Conservation (phyloP, 2,888 invertebrate genomes). For the Dicycla oo region DNA sequence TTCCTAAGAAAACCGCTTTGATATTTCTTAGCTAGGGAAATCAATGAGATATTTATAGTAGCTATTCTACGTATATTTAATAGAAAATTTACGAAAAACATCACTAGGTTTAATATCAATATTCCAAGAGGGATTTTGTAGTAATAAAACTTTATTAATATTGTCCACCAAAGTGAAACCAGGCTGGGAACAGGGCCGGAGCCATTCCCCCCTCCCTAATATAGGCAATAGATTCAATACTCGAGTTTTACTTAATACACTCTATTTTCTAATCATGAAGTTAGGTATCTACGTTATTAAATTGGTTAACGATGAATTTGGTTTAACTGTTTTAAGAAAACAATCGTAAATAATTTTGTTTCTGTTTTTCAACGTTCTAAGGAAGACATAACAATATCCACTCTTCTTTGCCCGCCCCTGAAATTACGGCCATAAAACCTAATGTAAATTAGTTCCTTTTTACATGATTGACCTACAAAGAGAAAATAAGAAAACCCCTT, state of each 20-base stretch:
- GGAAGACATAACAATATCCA: conserved; percentile 40
- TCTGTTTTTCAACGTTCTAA: conserved; percentile 36
- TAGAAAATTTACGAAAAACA: conserved; percentile 29
- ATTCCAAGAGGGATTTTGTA: conserved; percentile 35
- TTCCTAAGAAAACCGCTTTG: neutral
- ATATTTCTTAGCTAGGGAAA: neutral
- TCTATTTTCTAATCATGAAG: conserved; percentile 42
- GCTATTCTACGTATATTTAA: neutral
- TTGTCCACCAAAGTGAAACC: conserved; percentile 52
- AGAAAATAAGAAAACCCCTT: conserved; percentile 41
- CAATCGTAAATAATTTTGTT: conserved; percentile 18
- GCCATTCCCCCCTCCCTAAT: conserved; percentile 14
- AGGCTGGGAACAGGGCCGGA: conserved; percentile 22
- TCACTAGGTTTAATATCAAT: conserved; percentile 51
- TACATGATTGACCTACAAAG: conserved; percentile 45
- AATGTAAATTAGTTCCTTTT: conserved; percentile 55
- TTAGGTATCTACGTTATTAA: conserved; percentile 24
- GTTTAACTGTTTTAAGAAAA: conserved; percentile 37
- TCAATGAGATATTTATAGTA: neutral
- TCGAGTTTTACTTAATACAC: conserved; percentile 30
- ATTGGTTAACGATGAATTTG: conserved; percentile 21
- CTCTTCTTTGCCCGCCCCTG: conserved; percentile 13
- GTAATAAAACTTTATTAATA: conserved; percentile 77
- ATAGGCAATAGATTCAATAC: conserved; percentile 37
- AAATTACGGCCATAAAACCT: conserved; percentile 50